Conservation (phyloP, 2,113 vertebrate genomes). For the Thamnaconus septentrionalis region DNA sequence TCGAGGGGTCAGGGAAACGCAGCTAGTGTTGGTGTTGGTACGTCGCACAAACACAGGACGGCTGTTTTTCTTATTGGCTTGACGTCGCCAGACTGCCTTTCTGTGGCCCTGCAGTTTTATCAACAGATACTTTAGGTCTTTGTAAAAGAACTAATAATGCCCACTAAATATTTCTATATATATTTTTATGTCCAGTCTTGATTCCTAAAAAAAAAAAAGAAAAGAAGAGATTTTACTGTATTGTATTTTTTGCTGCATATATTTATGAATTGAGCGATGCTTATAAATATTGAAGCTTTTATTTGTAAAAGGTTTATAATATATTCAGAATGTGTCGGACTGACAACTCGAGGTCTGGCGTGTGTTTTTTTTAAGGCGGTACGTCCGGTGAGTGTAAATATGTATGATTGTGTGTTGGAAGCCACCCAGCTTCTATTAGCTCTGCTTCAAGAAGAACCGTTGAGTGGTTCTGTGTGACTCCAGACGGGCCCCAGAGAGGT, state of each 20-base stretch:
- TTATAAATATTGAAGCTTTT: constrained; percentile 27
- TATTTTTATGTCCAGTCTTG: constrained; percentile 49
- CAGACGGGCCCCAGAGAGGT: too few relatives aligned
- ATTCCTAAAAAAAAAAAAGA: constrained; percentile 36
- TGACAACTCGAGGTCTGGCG: constrained; percentile 16
- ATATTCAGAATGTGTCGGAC: constrained; percentile 22
- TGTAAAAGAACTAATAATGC: constrained; percentile 2
- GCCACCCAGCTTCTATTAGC: too few relatives aligned
- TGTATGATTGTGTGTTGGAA: too few relatives aligned
- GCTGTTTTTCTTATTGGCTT: background rate
- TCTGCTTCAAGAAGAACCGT: too few relatives aligned
- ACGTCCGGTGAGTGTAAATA: background rate
- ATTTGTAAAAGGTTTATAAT: constrained; percentile 34
- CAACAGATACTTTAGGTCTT: background rate
- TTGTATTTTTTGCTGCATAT: constrained; percentile 63
- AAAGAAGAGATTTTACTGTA: constrained; percentile 21
- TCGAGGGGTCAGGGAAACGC: too few relatives aligned
- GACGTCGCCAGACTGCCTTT: background rate
- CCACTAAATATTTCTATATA: constrained; percentile 40
- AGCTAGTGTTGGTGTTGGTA: too few relatives aligned
- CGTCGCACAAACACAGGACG: too few relatives aligned
- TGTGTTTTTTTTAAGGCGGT: constrained; percentile 6
- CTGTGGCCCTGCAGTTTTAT: constrained; percentile 8
- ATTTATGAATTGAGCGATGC: constrained; percentile 49
- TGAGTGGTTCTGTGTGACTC: too few relatives aligned